These are phyloP conservation scores for Rhincodon typus DNA, from an alignment of 2,797 vertebrate genomes.

Conservation along the genomic window DNA sequence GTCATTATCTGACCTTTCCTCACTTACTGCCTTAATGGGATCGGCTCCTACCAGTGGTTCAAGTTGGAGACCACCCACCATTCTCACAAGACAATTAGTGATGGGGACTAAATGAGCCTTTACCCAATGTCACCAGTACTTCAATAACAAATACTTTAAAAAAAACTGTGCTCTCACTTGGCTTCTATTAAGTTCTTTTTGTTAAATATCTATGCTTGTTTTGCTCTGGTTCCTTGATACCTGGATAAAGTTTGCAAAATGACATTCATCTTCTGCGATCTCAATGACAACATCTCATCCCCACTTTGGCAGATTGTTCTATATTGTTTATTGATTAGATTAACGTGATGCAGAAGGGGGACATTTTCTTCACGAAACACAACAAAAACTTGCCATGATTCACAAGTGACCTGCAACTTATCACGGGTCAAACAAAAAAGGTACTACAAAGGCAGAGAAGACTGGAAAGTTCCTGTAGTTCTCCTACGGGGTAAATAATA, in stretches of 20 bases:
- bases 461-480: background rate
- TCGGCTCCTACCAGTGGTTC: background rate
- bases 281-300: background rate
- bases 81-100: background rate
- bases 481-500: background rate
- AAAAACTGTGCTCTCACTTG: background rate
- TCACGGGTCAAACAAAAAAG: background rate
- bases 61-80: background rate
- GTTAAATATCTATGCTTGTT: background rate
- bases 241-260: background rate
- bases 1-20: background rate
- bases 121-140: background rate
- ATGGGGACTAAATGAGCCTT: background rate
- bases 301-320: background rate
- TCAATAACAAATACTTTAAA: background rate
- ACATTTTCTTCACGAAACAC: background rate
- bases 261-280: background rate
- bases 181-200: background rate
- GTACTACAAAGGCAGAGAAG: background rate
- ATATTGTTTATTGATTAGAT: background rate
- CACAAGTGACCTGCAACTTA: background rate
- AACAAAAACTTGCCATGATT: background rate
- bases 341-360: background rate
- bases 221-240: background rate
- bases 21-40: no score